Evolutionary conservation across 2,888 invertebrate species (phyloP), one percentile per base, ranked within the genome.

Genomic region (Plebejus argus): DNA sequence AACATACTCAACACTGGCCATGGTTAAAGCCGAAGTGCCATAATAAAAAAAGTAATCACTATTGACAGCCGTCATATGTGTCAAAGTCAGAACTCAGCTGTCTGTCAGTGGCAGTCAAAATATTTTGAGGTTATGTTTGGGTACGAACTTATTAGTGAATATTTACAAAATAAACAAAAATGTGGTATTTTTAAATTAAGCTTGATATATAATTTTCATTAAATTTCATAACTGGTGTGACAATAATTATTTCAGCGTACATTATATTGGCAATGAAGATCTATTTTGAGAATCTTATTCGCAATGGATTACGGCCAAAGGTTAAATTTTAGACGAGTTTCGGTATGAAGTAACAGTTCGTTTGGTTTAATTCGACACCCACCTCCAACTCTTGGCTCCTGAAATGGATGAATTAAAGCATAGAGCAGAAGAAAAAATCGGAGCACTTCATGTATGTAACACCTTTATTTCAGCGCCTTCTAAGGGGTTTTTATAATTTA

Each of bases 321-420:
- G 93, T 93, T 89, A 91, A 92, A 82, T 81, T 80, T 80, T 80
- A 79, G 80, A 79, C 81, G 79, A 90, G 91, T 88, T 91, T 90
- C 87, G 86, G 84, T 87, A 87, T 87, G 87, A 87, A 87, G 87
- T 88, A 87, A 85, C 84, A 83, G 84, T 86, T 86, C 84, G 84
- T 87, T 84, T 86, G 83, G 86, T 84, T 85, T 85, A 87, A 82
- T 84, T 85, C 85, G 86, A 85, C 66, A 66, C 86, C 85, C 86
- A 81, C 83, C 84, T 82, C 82, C 86, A 85, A 82, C 83, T 82
- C 71, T 81, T 83, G 82, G 85, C 85, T 82, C 83, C 84, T 86
- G 89, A 86, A 84, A 94, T 94, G 92, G 94, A 94, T 83, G 94
- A 92, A 81, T 84, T 94, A 79, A 92, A 91, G 85, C 82, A 88